Percentiles rank a stretch among this genome's conserved stretches.
These are phyloP conservation scores for Platycheirus rosarum DNA, from an alignment of 2,888 invertebrate species.

Conservation along the genomic window DNA sequence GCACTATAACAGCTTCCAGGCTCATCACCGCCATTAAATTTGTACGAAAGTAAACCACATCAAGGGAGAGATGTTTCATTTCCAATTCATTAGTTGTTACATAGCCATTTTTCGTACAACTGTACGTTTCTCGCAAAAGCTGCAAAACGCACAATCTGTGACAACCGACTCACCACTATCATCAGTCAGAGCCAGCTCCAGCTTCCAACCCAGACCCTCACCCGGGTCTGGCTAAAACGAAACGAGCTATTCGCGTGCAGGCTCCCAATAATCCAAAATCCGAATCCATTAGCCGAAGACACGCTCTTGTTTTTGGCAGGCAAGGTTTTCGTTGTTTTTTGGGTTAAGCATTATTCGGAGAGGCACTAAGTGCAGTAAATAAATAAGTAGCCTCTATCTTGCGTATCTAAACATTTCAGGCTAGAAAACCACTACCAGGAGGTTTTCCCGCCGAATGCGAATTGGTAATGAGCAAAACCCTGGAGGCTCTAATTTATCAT, in stretches of 20 bases:
- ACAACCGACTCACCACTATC: constrained; percentile 47
- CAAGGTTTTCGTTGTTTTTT: constrained; percentile 1
- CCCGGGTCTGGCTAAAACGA: no score
- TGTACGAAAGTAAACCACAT: constrained; percentile 51
- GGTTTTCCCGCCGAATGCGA: constrained; percentile 37
- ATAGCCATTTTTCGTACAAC: constrained; percentile 28
- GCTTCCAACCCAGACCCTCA: no score
- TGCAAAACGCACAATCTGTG: constrained; percentile 54
- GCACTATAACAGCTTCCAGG: constrained; percentile 35
- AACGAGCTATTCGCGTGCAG: constrained; percentile 39
- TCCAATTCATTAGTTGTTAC: constrained; percentile 70
- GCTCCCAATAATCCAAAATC: constrained; percentile 46
- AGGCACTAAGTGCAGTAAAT: constrained; percentile 41
- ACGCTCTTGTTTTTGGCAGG: constrained; percentile 41
- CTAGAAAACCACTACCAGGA: constrained; percentile 40
- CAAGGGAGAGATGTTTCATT: constrained; percentile 55
- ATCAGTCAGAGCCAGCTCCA: constrained; percentile 29
- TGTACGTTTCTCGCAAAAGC: neutral
- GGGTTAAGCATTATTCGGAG: constrained; percentile 25
- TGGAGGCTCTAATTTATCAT: constrained; percentile 67
- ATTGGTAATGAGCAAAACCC: constrained; percentile 63
- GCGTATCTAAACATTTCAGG: constrained; percentile 30
- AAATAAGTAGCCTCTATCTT: constrained; percentile 34
- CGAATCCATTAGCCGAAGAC: constrained; percentile 56
- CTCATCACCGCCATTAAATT: constrained; percentile 50